Conservation (phyloP, 2,113 vertebrate genomes). For the Bubo bubo region DNA sequence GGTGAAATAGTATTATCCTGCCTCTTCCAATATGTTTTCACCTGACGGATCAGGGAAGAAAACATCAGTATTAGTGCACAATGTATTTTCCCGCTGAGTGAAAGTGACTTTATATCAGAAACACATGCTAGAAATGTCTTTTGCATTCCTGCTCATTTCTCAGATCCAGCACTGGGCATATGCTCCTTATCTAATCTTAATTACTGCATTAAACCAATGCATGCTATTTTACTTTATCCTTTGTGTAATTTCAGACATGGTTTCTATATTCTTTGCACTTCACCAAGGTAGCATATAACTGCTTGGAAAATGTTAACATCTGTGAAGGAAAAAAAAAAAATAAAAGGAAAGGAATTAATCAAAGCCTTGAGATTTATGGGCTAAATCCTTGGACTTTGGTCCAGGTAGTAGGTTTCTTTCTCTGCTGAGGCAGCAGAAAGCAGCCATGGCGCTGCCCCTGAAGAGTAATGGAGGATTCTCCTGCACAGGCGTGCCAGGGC, state of each 20-base stretch:
- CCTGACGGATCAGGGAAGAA: conserved; percentile 5
- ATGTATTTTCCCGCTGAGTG: not conserved
- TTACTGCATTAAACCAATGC: not conserved
- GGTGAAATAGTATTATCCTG: conserved; percentile 28
- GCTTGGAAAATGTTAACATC: conserved; percentile 62
- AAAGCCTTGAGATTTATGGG: conserved; percentile 49
- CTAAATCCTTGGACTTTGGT: conserved; percentile 39
- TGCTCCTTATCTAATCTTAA: conserved; percentile 35
- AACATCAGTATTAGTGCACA: not conserved
- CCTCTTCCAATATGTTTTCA: conserved; percentile 56
- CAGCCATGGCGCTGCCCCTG: not conserved
- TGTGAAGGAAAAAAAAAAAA: not conserved
- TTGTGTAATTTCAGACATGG: conserved; percentile 21
- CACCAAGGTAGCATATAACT: conserved; percentile 42
- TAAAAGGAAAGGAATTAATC: conserved; percentile 42
- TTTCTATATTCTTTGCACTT: conserved; percentile 59
- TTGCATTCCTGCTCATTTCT: conserved; percentile 23
- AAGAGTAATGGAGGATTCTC: not conserved
- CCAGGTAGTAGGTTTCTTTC: not conserved
- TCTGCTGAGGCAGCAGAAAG: conserved; percentile 28
- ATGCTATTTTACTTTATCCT: not conserved
- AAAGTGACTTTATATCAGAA: conserved; percentile 37
- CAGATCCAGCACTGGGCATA: not conserved
- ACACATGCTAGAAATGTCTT: conserved; percentile 41
- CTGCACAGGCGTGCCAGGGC: accelerated